Conservation (phyloP, 2,888 invertebrate genomes). For the Linyphia triangularis region DNA sequence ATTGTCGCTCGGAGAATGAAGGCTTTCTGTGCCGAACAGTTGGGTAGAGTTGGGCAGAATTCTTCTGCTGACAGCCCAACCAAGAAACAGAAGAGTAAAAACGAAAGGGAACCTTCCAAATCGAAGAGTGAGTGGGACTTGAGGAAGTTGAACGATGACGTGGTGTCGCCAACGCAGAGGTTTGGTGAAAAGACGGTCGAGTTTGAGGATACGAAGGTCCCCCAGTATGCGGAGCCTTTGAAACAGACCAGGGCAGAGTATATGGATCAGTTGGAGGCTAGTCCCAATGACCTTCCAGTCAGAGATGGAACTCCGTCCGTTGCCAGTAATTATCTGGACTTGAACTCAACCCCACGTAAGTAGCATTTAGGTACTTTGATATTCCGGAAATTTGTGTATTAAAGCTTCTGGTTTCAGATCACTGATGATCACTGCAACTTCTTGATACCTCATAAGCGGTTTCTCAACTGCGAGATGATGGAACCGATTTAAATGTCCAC, state of each 20-base stretch:
- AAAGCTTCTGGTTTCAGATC: too few species aligned
- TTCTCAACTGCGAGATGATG: too few species aligned
- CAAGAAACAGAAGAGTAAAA: conserved; percentile 39
- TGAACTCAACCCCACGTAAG: conserved; percentile 65
- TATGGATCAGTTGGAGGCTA: conserved; percentile 63
- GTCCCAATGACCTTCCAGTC: conserved; percentile 70
- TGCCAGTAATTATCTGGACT: conserved; percentile 58
- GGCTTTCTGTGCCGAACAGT: conserved; percentile 62
- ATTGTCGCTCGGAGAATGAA: conserved; percentile 67
- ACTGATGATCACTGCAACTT: too few species aligned
- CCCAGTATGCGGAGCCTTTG: background rate
- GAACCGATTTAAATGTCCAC: too few species aligned
- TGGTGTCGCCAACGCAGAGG: background rate
- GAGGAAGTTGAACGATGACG: conserved; percentile 45
- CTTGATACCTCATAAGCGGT: too few species aligned
- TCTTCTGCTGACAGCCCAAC: background rate
- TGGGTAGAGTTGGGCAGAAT: background rate
- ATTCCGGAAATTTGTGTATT: too few species aligned
- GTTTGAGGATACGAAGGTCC: background rate
- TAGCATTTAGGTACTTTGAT: too few species aligned
- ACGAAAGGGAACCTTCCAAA: conserved; percentile 57
- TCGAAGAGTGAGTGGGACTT: conserved; percentile 74
- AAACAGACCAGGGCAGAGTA: conserved; percentile 33
- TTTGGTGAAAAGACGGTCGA: background rate
- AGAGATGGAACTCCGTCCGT: conserved; percentile 49